Evolutionary conservation across 1,140 invertebrate species (phyloP).

Genomic region (Conopomorpha cramerella): DNA sequence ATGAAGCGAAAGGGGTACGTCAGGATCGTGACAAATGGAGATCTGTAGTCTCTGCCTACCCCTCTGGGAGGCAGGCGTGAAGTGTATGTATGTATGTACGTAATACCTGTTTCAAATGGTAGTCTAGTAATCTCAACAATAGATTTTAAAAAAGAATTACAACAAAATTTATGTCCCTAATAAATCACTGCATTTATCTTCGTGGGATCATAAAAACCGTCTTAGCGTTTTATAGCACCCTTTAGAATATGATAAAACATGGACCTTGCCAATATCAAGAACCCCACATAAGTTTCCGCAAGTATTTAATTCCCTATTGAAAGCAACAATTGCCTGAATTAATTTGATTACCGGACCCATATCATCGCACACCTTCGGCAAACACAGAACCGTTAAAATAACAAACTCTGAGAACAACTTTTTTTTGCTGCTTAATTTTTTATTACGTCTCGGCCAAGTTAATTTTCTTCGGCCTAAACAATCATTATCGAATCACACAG

Average conservation of each 20-base stretch:
- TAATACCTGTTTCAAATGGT: too few relatives aligned
- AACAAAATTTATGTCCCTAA: conserved; percentile 12
- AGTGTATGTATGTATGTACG: too few relatives aligned
- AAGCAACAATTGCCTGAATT: conserved; percentile 26
- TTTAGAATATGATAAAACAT: too few relatives aligned
- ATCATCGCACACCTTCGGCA: neutral
- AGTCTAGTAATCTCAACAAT: neutral
- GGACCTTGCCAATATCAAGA: too few relatives aligned
- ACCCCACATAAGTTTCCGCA: neutral
- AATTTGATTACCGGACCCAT: conserved; percentile 15
- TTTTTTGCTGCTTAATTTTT: neutral
- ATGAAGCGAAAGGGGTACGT: too few relatives aligned
- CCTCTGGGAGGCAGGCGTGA: too few relatives aligned
- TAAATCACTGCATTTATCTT: conserved; percentile 10
- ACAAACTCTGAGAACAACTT: neutral
- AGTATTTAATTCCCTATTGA: neutral
- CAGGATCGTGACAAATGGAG: too few relatives aligned
- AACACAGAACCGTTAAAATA: neutral
- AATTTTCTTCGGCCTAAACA: neutral
- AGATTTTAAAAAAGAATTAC: conserved; percentile 10
- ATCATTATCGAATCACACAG: conserved; percentile 35
- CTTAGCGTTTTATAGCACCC: too few relatives aligned
- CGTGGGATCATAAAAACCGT: too few relatives aligned
- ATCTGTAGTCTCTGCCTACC: too few relatives aligned
- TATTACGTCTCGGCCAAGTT: neutral